A percentile compares a stretch with the other conserved stretches of the same genome.
Evolutionary conservation across 2,888 invertebrate species (phyloP).

Genomic region (Hirtodrosophila alboralis): DNA sequence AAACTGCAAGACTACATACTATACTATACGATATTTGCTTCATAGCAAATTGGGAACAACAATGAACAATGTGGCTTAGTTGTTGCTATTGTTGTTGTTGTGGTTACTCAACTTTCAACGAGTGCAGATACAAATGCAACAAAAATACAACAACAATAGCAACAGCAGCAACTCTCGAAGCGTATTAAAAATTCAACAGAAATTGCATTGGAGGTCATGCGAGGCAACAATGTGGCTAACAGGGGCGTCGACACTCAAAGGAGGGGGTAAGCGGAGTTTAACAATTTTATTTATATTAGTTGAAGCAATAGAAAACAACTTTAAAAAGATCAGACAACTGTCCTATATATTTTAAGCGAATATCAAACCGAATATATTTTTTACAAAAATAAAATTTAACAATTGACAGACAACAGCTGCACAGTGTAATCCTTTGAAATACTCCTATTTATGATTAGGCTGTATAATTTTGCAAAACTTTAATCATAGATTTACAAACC

Average conservation of each 20-base stretch:
- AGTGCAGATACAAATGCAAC: constrained; percentile 4
- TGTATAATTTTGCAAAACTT: too few relatives aligned
- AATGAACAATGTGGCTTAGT: neutral
- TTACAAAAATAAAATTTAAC: too few relatives aligned
- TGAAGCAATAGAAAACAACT: too few relatives aligned
- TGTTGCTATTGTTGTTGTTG: neutral
- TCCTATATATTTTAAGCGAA: too few relatives aligned
- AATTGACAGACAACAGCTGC: too few relatives aligned
- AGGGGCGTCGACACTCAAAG: constrained; percentile 19
- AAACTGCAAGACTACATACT: too few relatives aligned
- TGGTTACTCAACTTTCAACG: neutral
- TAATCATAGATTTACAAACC: too few relatives aligned
- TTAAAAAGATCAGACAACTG: too few relatives aligned
- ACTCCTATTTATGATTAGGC: too few relatives aligned
- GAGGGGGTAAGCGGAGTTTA: neutral
- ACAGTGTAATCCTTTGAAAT: too few relatives aligned
- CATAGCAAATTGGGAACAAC: constrained; percentile 5
- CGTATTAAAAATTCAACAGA: constrained; percentile 68
- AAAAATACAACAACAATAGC: constrained; percentile 11
- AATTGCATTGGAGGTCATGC: constrained; percentile 62
- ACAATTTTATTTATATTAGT: too few relatives aligned
- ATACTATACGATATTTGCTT: constrained; percentile 44
- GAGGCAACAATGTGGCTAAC: constrained; percentile 19
- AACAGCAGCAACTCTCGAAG: constrained; percentile 29
- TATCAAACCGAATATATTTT: too few relatives aligned